Base-by-base conservation (phyloP, 1,140 invertebrate genomes). In the Platyscapa corneri region DNA sequence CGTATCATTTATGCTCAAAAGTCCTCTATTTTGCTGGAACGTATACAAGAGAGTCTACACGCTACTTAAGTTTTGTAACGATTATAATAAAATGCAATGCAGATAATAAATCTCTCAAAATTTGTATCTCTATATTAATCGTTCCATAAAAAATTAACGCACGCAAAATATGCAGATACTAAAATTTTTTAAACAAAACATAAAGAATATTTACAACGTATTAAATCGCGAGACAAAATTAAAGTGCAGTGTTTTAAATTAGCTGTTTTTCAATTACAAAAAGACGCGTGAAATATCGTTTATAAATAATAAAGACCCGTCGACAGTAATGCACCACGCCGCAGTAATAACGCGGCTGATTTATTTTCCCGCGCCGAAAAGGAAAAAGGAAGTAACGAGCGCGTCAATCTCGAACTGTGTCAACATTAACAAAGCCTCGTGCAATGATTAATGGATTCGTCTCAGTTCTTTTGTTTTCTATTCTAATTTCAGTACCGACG, bases 391-490 rank as follows among this genome's bases (percentile, higher is more conserved):
- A 37, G 75, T 78, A 78, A 78, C 76, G 76, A 70, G 83, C 76
- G 82, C 60, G 74, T 83, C 82, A 77, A 65, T 77, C 39, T 34
- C 74, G 46, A 84, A 84, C 75, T 84, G 76, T 78, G 75, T 72
- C 83, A 79, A 84, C 82, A 77, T 84, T 84, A 84, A 84, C 83
- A 79, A 84, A 79, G 77, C 77, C 65, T n/a, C 23, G 8, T 53
- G 1, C 49, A 56, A 77, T 83, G 82, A 83, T 83, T 77, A 77
- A 83, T 77, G 74, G 60, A 65, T 65, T 49, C 56, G 8, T 20
- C 65, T n/a, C 14, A 12, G 65, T 78, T 27, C 76, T 83, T 83
- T 64, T 37, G 46, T 72, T 49, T 77, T 18, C 53, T 64, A 75
- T 76, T 83, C 67, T 82, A 82, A 56, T 82, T 74, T 74, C 80